A percentile compares a stretch with the other conserved stretches of the same genome.
Evolutionary conservation across 2,113 vertebrate species (phyloP).

Genomic region (Geothlypis trichas): DNA sequence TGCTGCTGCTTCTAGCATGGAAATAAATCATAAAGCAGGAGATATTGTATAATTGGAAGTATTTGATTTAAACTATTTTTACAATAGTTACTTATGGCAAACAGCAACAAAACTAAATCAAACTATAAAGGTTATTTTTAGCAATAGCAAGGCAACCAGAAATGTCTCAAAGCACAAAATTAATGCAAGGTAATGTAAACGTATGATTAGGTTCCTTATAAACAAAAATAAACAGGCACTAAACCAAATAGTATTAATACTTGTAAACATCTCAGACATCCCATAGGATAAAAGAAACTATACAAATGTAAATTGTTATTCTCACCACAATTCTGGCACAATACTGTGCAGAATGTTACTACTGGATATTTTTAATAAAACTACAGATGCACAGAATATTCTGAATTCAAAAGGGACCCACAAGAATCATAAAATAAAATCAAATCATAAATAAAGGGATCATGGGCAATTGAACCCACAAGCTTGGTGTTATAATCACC

Average conservation of each 20-base stretch:
- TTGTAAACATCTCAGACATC: not conserved
- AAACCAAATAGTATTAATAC: not conserved
- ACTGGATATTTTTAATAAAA: not conserved
- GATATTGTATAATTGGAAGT: not conserved
- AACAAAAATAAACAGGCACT: not conserved
- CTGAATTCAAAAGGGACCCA: not conserved
- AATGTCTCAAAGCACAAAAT: not conserved
- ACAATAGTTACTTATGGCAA: not conserved
- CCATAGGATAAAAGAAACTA: not conserved
- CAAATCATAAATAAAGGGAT: not conserved
- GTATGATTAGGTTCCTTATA: not conserved
- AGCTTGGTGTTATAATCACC: not conserved
- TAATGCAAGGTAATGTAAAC: not conserved
- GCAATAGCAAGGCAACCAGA: not conserved
- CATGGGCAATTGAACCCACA: not conserved
- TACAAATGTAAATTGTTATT: not conserved
- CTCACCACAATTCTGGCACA: not conserved
- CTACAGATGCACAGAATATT: not conserved
- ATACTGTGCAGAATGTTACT: not conserved
- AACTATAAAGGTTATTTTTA: not conserved
- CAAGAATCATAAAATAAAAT: not conserved
- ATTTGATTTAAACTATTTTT: conserved; percentile 6
- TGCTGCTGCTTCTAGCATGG: not conserved
- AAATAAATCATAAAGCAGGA: not conserved
- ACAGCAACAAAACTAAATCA: not conserved